Base-by-base conservation (phyloP, 2,888 invertebrate genomes). In the Macaria liturata region DNA sequence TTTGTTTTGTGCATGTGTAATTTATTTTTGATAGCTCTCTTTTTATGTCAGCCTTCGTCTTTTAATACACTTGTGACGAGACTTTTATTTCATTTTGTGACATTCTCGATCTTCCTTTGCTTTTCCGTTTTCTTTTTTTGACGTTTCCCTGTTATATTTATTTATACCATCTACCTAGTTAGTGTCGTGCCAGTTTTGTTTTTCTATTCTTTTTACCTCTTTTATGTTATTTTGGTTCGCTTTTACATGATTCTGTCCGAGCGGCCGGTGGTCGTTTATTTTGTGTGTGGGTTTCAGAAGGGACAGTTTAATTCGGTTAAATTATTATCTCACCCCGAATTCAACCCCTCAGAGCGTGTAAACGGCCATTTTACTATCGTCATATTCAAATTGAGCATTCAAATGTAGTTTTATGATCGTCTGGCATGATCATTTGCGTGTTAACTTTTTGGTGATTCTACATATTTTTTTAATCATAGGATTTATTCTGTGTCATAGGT, bases 191-290 rank as follows among this genome's bases (percentile, higher is more conserved):
- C 45, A 51, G 45, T 51, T 51, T 7, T 7, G 30, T 37, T 5
- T 47, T 20, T 20, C n/a, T 20, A 2, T 20, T 20, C 20, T 20
- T 43, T 43, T 4, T 49, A 4, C 34, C 34, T 37, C 5, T 37
- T 37, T 37, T 37, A 37, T 37, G n/a, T 48, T 9, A 4, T 44
- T 42, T 49, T 85, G 82, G 82, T 82, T 84, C 80, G 59, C 63
- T 85, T 76, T 74, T 74, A 75, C 75, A 81, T 84, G 65, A 51
- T 31, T 49, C 61, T 58, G 65, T 46, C 48, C 37, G 49, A 30
- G 48, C 46, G 46, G 44, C 46, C 52, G 68, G 72, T 69, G 72
- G 67, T 80, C 78, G 76, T 71, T 71, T 79, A 77, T 73, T 78
- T 81, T 75, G 69, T 69, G 68, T 9, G 42, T 42, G 42, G 42